Conservation (phyloP, 2,888 invertebrate species). For the Caenorhabditis drosophilae region DNA sequence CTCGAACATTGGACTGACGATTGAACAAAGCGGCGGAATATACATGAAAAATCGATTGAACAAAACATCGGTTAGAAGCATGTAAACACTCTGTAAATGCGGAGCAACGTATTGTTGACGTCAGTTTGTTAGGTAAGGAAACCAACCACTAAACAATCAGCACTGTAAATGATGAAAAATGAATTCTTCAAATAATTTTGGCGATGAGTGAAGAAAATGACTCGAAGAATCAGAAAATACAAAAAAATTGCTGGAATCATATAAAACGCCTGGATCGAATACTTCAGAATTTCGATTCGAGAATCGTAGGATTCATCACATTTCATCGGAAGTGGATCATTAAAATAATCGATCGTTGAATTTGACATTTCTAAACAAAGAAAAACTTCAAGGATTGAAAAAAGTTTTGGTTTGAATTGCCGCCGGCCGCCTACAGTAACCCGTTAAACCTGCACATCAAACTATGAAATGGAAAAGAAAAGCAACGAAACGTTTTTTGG, state of each 20-base stretch:
- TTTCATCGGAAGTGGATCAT: neutral
- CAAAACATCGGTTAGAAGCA: neutral
- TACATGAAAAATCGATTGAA: constrained; percentile 5
- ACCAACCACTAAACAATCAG: neutral
- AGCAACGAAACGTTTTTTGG: too few relatives aligned
- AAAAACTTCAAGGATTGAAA: too few relatives aligned
- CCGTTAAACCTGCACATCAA: too few relatives aligned
- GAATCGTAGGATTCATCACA: neutral
- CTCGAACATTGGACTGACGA: neutral
- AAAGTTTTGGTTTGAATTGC: too few relatives aligned
- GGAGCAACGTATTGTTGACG: neutral
- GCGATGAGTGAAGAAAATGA: neutral
- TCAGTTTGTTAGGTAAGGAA: neutral
- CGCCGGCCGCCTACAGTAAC: too few relatives aligned
- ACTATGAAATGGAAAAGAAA: too few relatives aligned
- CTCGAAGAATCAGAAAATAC: neutral
- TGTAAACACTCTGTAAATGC: neutral
- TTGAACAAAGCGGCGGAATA: constrained; percentile 5
- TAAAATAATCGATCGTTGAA: too few relatives aligned
- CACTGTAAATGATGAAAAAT: neutral
- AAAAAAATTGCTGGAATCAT: neutral
- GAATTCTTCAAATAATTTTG: neutral
- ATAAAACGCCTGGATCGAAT: neutral
- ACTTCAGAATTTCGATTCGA: neutral
- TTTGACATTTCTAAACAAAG: too few relatives aligned